Evolutionary conservation across 2,113 vertebrate species (phyloP).

Genomic region (Nannobrachium achirus): DNA sequence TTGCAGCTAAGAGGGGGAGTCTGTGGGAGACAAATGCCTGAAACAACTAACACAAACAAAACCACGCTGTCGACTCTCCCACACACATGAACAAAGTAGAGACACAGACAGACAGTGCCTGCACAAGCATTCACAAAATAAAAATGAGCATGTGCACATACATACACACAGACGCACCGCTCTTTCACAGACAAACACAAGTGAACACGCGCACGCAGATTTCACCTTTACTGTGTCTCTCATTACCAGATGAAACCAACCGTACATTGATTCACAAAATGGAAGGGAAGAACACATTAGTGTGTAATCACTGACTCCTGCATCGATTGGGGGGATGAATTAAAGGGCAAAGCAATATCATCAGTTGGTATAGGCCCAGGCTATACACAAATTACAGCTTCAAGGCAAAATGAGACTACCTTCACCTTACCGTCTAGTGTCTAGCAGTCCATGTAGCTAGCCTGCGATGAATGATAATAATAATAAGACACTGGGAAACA

Average conservation of each 20-base stretch:
- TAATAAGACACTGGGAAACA: conserved; percentile 65
- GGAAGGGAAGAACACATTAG: conserved; percentile 81
- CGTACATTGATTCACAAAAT: conserved; percentile 78
- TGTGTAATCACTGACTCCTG: conserved; percentile 80
- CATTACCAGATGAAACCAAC: conserved; percentile 82
- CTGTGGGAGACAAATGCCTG: conserved; percentile 65
- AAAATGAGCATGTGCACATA: not conserved
- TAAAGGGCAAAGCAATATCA: conserved; percentile 81
- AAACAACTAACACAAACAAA: conserved; percentile 74
- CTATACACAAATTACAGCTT: conserved; percentile 75
- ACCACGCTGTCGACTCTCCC: conserved; percentile 53
- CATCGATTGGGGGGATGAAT: conserved; percentile 79
- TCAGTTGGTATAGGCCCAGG: conserved; percentile 76
- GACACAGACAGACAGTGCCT: not conserved
- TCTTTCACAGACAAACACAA: conserved; percentile 63
- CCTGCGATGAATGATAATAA: conserved; percentile 73
- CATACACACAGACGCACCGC: conserved; percentile 30
- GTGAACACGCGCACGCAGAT: conserved; percentile 63
- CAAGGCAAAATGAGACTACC: conserved; percentile 73
- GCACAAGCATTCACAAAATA: not conserved
- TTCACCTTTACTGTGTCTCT: conserved; percentile 81
- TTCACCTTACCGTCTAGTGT: conserved; percentile 66
- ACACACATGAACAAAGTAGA: conserved; percentile 18
- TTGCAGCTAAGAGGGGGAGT: conserved; percentile 70
- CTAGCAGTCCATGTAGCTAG: conserved; percentile 64